A percentile compares a stretch with the other conserved stretches of the same genome.
Evolutionary conservation across 2,797 vertebrate genomes (phyloP).

Genomic region (Syngnathus acus): DNA sequence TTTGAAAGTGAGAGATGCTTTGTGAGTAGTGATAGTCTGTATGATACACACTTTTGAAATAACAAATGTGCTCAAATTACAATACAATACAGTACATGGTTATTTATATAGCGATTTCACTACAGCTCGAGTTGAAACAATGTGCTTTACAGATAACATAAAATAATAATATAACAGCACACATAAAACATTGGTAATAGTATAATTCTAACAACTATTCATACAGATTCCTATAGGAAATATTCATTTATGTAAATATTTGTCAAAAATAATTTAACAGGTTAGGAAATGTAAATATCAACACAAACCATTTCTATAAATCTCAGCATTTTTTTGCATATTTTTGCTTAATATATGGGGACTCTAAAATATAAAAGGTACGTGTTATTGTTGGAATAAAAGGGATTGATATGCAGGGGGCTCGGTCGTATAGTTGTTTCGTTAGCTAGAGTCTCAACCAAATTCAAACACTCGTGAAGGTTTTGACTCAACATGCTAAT

Average conservation of each 20-base stretch:
- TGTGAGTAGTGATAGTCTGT: neutral
- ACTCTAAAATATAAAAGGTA: neutral
- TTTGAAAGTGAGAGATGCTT: neutral
- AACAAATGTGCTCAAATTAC: neutral
- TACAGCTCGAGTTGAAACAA: too few relatives aligned
- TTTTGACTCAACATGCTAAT: neutral
- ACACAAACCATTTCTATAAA: too few relatives aligned
- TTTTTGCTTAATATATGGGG: too few relatives aligned
- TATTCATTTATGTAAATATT: neutral
- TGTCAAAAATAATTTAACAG: neutral
- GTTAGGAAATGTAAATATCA: too few relatives aligned
- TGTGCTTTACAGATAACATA: too few relatives aligned
- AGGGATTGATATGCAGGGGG: neutral
- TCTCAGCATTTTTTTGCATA: too few relatives aligned
- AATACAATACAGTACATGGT: too few relatives aligned
- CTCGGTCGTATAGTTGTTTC: neutral
- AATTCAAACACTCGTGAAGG: neutral
- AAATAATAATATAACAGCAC: too few relatives aligned
- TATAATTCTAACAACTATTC: too few relatives aligned
- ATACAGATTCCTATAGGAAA: too few relatives aligned
- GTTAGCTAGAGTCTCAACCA: neutral
- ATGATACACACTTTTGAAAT: neutral
- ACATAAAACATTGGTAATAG: too few relatives aligned
- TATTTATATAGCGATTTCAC: too few relatives aligned
- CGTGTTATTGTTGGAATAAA: neutral